Evolutionary conservation across 2,113 vertebrate species (phyloP).

Genomic region (Pseudorasbora parva): DNA sequence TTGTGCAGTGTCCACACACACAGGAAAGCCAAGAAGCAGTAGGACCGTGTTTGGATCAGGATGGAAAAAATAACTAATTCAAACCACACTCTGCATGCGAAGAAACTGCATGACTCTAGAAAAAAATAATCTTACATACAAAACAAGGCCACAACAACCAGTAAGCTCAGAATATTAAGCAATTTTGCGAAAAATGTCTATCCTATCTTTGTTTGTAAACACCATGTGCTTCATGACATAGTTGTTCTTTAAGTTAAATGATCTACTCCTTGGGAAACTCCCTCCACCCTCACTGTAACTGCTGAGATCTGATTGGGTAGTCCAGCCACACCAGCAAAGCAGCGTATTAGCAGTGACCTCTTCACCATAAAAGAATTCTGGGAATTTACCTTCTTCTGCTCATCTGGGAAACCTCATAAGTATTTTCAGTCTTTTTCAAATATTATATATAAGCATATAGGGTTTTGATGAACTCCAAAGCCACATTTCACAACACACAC

Average conservation of each 20-base stretch:
- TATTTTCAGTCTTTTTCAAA: background rate
- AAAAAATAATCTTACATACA: background rate
- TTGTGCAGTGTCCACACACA: constrained; percentile 65
- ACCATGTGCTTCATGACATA: constrained; percentile 14
- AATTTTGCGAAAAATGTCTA: background rate
- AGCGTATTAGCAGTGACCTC: background rate
- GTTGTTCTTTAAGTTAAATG: background rate
- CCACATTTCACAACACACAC: background rate
- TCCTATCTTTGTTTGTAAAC: constrained; percentile 42
- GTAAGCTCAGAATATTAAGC: background rate
- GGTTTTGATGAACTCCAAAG: background rate
- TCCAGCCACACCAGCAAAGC: background rate
- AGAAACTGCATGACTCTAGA: constrained; percentile 25
- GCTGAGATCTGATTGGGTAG: constrained; percentile 17
- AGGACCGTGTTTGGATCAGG: constrained; percentile 29
- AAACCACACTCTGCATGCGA: constrained; percentile 55
- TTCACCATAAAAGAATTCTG: background rate
- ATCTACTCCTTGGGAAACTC: background rate
- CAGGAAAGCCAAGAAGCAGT: constrained; percentile 64
- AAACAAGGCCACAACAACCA: background rate
- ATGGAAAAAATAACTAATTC: constrained; percentile 57
- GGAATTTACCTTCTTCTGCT: background rate
- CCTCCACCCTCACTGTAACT: background rate
- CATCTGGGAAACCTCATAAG: background rate
- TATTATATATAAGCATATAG: background rate